These are phyloP conservation scores for Leptothorax acervorum DNA, from an alignment of 2,888 invertebrate species.

Conservation along the genomic window DNA sequence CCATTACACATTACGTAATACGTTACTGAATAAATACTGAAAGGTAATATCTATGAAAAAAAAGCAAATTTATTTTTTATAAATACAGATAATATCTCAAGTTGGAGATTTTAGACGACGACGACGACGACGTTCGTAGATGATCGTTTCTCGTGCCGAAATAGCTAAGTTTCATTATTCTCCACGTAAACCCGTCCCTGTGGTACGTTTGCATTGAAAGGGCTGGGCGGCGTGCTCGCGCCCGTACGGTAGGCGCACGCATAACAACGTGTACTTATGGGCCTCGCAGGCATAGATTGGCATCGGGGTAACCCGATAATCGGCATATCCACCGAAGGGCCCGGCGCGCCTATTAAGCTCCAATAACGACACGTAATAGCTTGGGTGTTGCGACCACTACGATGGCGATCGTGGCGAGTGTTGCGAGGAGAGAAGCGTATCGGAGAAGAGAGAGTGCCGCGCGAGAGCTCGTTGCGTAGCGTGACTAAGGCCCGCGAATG, in stretches of 20 bases:
- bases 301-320: slow-evolving; percentile 81
- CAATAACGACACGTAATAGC: slow-evolving; percentile 83
- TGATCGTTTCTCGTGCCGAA: background rate
- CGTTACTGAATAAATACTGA: background rate
- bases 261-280: slow-evolving; percentile 73
- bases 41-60: background rate
- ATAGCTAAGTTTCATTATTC: background rate
- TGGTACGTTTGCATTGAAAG: slow-evolving; percentile 50
- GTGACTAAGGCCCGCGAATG: slow-evolving; percentile 79
- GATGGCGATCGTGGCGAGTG: slow-evolving; percentile 39
- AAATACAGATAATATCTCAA: background rate
- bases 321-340: slow-evolving; percentile 79
- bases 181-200: slow-evolving; percentile 23
- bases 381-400: slow-evolving; percentile 64
- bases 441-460: background rate
- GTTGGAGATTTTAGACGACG: background rate
- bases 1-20: background rate
- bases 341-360: slow-evolving; percentile 81
- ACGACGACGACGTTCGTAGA: background rate
- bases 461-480: slow-evolving; percentile 79
- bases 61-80: background rate
- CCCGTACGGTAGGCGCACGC: slow-evolving; percentile 55
- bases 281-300: slow-evolving; percentile 64
- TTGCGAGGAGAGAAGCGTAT: slow-evolving; percentile 27
- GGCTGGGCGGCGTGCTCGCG: slow-evolving; percentile 47